Base-by-base conservation (phyloP, 2,797 vertebrate genomes). In the Centropyge bicolor region DNA sequence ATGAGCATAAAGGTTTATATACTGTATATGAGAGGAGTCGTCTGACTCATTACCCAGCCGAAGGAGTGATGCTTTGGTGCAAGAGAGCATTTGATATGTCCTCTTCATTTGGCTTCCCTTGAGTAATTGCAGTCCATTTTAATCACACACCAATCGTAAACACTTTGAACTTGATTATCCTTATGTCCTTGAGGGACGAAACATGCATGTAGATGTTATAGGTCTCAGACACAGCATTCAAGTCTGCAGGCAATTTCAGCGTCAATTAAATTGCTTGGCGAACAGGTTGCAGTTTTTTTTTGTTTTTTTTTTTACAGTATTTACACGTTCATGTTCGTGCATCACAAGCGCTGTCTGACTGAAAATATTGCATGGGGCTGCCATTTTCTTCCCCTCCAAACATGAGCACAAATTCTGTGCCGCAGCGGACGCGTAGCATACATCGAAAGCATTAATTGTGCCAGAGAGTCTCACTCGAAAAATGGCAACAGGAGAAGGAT, bases 401-500 rank as follows among this genome's bases (percentile, higher is more conserved):
- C 40, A 49, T 9, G 4, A 68, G 62, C 27, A 24, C 1, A 71
- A 45, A 65, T 38, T 49, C 13, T 66, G 19, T 31, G 55, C 49
- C 59, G 76, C 63, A 76, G 78, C 82, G 57, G 46, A 77, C n/a
- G 40, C 20, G 7, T 48, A 24, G 46, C n/a, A 7, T 79, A 66
- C 68, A 63, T 69, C 24, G 38, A 72, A 70, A 65, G 66, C 48
- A 52, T 67, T 67, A 63, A 84, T 68, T 51, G 59, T 9, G 17
- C 55, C 12, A 35, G 19, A 75, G 13, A 80, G 45, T 24, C 69
- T 81, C 68, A 27, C 41, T 85, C 51, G 75, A 59, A 79, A 69
- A 66, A 73, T 51, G 73, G 77, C 68, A 82, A 83, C 80, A 78
- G 80, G 77, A 84, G 71, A 81, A 63, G 46, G 77, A 76, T 70